phyloP scores from a whole-genome alignment of 2,797 vertebrate species.

The Chelon labrosus region DNA sequence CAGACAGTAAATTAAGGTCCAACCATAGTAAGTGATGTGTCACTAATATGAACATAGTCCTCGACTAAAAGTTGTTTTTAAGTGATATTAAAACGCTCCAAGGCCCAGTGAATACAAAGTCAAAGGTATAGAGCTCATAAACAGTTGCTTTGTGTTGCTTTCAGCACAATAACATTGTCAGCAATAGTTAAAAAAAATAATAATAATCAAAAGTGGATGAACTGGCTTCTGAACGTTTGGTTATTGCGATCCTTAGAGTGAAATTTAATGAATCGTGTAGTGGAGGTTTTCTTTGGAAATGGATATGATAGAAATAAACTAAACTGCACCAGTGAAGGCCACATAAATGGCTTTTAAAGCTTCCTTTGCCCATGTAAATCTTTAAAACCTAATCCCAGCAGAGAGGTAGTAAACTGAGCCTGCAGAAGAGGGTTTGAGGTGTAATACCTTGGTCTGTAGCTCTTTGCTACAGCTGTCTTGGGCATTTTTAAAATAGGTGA shows the following conservation, averaged over 20 bases:
- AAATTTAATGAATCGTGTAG: constrained; percentile 47
- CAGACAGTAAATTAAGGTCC: constrained; percentile 32
- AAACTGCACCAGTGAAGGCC: constrained; percentile 39
- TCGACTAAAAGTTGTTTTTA: constrained; percentile 42
- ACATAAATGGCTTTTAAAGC: constrained; percentile 51
- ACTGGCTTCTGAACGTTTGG: constrained; percentile 54
- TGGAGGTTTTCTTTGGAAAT: constrained; percentile 39
- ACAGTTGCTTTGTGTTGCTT: constrained; percentile 45
- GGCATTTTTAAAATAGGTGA: constrained; percentile 4
- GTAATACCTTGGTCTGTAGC: neutral
- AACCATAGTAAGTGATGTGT: constrained; percentile 30
- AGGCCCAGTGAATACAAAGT: constrained; percentile 37
- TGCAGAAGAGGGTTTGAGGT: constrained; percentile 8
- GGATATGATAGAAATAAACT: constrained; percentile 48
- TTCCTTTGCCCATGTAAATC: constrained; percentile 51
- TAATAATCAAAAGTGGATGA: constrained; percentile 19
- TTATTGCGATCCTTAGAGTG: constrained; percentile 55
- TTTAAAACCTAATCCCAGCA: constrained; percentile 39
- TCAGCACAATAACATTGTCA: constrained; percentile 59
- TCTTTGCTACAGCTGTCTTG: constrained; percentile 16
- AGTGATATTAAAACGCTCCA: constrained; percentile 36
- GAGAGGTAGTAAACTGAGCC: constrained; percentile 41
- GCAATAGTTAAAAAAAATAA: constrained; percentile 43
- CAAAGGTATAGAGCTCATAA: constrained; percentile 48
- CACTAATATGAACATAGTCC: constrained; percentile 34